Evolutionary conservation across 2,113 vertebrate species (phyloP), one percentile per base, ranked within the genome.

Genomic region (Brienomyrus longianalis): DNA sequence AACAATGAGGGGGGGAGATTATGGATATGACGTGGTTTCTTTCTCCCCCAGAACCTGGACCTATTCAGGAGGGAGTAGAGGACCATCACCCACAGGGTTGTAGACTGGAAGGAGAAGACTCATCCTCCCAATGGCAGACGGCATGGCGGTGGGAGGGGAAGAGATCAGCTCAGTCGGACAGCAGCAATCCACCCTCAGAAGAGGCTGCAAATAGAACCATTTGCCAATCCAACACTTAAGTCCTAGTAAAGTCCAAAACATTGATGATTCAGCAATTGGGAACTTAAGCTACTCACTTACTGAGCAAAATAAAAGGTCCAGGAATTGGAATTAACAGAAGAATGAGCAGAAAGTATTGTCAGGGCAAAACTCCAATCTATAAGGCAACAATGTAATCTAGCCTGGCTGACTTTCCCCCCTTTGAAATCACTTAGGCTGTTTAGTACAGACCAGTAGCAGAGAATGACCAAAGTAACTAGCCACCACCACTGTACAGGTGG

Each of bases 201-300:
- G 92, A 83, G 80, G 92, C 92, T 88, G 90, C 54, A 83, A 89
- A 56, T 91, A 91, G 83, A 52, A 89, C 92, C 17, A 54, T 80
- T 86, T 83, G 87, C 66, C 90, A 90, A 93, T 91, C 93, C 88
- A 39, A 90, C 88, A 88, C 90, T 93, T 88, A 90, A 86, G 89
- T 89, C 59, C 91, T 93, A 91, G 92, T 93, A 92, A 93, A 94
- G 88, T 77, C 31, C 50, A 77, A 86, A 52, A 92, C 90, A 92
- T 92, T 83, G 93, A 94, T 95, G 93, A 95, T 93, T 93, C 23
- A 88, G 91, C 93, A 93, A 94, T 94, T 93, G 95, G 92, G 91
- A 92, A 93, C 95, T 94, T 92, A 92, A 70, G 21, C 59, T 84
- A 9, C 35, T 56, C 39, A 89, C 39, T 94, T 90, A 52, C n/a